Evolutionary conservation across 1,140 invertebrate species (phyloP).

Genomic region (Microvelia longipes): DNA sequence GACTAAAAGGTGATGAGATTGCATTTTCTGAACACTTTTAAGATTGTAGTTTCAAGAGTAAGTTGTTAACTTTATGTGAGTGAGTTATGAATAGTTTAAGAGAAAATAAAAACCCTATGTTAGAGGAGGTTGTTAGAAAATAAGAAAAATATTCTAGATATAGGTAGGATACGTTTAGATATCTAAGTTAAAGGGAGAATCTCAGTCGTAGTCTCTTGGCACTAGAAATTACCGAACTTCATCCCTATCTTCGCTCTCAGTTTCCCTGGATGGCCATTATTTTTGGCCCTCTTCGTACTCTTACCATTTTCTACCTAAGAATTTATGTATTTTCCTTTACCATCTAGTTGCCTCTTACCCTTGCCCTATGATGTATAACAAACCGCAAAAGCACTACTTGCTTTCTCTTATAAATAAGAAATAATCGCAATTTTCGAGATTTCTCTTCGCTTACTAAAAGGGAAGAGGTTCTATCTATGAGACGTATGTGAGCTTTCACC

Average conservation of each 20-base stretch:
- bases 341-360: neutral
- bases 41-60: too few species aligned
- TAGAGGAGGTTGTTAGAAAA: too few species aligned
- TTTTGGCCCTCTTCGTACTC: neutral
- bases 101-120: too few species aligned
- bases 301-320: neutral
- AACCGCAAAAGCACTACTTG: neutral
- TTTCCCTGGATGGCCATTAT: neutral
- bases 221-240: neutral
- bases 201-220: neutral
- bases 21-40: too few species aligned
- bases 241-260: neutral
- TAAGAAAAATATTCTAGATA: too few species aligned
- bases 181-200: neutral
- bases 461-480: neutral
- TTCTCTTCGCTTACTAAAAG: neutral
- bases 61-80: too few species aligned
- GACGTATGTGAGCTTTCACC: neutral
- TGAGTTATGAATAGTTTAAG: too few species aligned
- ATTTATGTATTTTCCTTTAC: conserved; percentile 4
- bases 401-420: conserved; percentile 7
- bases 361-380: conserved; percentile 3
- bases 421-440: conserved; percentile 5
- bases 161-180: too few species aligned
- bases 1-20: too few species aligned